Percentiles rank a stretch among this genome's conserved stretches.
phyloP scores from a whole-genome alignment of 1,140 invertebrate genomes.

The Proales similis region DNA sequence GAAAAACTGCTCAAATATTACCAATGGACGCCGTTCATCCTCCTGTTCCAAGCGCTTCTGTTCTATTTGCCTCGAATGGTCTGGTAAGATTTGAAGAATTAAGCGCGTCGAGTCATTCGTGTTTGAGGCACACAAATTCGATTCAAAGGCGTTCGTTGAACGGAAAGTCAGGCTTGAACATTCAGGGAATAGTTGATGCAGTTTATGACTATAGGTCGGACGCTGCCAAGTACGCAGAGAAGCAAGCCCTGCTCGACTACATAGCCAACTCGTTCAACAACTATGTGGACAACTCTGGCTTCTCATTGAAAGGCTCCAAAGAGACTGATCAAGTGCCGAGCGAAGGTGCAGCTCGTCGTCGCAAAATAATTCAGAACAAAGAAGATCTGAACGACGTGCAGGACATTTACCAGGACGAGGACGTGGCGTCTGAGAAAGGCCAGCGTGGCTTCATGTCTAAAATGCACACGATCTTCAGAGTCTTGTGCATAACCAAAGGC shows the following conservation, averaged over 20 bases:
- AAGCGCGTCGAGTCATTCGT: background rate
- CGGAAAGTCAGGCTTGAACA: slow-evolving; percentile 30
- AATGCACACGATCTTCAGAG: background rate
- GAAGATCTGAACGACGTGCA: slow-evolving; percentile 19
- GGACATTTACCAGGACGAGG: background rate
- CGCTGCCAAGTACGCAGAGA: slow-evolving; percentile 5
- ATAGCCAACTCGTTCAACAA: slow-evolving; percentile 19
- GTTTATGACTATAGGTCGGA: slow-evolving; percentile 11
- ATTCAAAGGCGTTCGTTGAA: slow-evolving; percentile 27
- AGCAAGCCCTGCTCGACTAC: slow-evolving; percentile 22
- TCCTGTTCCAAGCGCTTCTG: slow-evolving; percentile 56
- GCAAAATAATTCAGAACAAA: background rate
- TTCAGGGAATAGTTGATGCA: slow-evolving; percentile 26
- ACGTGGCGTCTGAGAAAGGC: background rate
- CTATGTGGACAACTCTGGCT: slow-evolving; percentile 32
- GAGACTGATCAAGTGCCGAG: background rate
- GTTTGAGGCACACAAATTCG: background rate
- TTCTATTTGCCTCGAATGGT: slow-evolving; percentile 58
- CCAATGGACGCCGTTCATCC: slow-evolving; percentile 59
- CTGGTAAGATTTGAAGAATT: slow-evolving; percentile 48
- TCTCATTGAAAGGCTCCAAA: background rate
- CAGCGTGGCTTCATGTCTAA: too few species aligned
- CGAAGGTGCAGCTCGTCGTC: background rate
- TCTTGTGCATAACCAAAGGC: slow-evolving; percentile 40
- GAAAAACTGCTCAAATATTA: slow-evolving; percentile 53